Base-by-base conservation (phyloP, 2,797 vertebrate genomes). In the Enoplosus armatus region DNA sequence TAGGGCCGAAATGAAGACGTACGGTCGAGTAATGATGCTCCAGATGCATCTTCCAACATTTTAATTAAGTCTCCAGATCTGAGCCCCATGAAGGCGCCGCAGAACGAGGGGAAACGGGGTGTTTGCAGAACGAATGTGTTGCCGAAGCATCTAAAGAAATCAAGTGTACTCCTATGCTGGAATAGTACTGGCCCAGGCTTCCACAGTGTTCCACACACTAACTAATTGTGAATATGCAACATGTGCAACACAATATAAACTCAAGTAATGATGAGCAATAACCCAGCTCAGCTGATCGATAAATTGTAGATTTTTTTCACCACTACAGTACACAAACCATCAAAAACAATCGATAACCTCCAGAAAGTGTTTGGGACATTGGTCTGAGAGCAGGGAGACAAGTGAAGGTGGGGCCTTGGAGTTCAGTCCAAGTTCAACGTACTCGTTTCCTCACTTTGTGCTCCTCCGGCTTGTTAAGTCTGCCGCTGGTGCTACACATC, bases 361-460 rank as follows among this genome's bases (percentile, higher is more conserved):
- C 16, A 50, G 27, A 63, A 43, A 37, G 2, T 54, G 8, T 45
- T 9, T 65, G 7, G 12, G 22, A 39, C 37, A 43, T n/a, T 18
- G 4, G 39, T 33, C 41, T 51, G 5, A 35, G 5, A 69, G 18
- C 12, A 29, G 3, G 11, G 24, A 56, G 16, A 68, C 29, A 39
- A 41, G 26, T 53, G 8, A 53, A 66, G 37, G 64, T 16, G 58
- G 69, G n/a, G n/a, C 41, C 51, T 50, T 39, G 64, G 64, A 53
- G 29, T 56, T 62, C 27, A 53, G 11, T 61, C 68, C 51, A 75
- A 75, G 75, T 75, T 77, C 55, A 65, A 48, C 43, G 62, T 63
- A 22, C 22, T 74, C 15, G 31, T 65, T 71, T 76, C 41, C 35
- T 61, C 68, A 29, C 61, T 55, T 79, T 77, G 60, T 64, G 35